Evolutionary conservation across 2,888 invertebrate species (phyloP).

Genomic region (Copidosoma aretas): DNA sequence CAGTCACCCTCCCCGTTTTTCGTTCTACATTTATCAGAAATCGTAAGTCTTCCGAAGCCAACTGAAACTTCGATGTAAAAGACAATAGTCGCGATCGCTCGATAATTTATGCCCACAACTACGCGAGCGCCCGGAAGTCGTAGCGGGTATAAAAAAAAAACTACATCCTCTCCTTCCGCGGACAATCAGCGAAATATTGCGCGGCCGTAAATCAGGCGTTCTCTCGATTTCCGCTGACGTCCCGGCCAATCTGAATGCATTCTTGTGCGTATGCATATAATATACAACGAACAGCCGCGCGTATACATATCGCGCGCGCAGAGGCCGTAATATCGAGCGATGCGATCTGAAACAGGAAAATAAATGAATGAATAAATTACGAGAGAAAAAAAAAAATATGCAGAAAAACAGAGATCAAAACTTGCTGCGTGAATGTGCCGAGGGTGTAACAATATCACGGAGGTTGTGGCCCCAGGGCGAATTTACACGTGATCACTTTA

Average conservation of each 20-base stretch:
- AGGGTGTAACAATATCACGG: too few relatives aligned
- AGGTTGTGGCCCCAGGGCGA: too few relatives aligned
- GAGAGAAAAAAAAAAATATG: background rate
- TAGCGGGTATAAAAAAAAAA: constrained; percentile 5
- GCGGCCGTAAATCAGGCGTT: constrained; percentile 21
- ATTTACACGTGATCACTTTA: background rate
- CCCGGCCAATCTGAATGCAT: background rate
- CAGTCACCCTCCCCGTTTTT: too few relatives aligned
- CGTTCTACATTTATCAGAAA: too few relatives aligned
- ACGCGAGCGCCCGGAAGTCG: constrained; percentile 6
- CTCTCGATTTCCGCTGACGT: constrained; percentile 1
- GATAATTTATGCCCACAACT: background rate
- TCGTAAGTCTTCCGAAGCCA: too few relatives aligned
- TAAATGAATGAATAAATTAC: background rate
- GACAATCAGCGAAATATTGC: constrained; percentile 10
- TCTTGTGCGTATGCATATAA: too few relatives aligned
- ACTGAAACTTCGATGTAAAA: too few relatives aligned
- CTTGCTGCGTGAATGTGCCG: background rate
- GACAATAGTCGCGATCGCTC: too few relatives aligned
- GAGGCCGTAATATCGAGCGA: constrained; percentile 29
- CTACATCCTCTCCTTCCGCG: constrained; percentile 7
- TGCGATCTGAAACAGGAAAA: constrained; percentile 1
- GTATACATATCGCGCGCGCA: background rate
- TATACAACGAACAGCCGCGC: background rate
- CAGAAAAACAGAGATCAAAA: background rate